Evolutionary conservation across 2,888 invertebrate species (phyloP).

Genomic region (Corythucha ciliata): DNA sequence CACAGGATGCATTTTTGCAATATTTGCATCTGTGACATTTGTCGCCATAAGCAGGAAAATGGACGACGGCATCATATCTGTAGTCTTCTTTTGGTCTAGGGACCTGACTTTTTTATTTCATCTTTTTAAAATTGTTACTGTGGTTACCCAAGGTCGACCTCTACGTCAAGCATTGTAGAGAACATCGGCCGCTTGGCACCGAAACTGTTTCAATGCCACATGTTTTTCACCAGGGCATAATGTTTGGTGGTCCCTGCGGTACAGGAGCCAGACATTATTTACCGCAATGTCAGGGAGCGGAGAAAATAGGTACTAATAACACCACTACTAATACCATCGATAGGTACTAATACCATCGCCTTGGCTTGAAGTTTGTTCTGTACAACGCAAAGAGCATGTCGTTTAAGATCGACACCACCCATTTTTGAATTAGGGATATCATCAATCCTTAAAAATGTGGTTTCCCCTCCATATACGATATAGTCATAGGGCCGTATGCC

Average conservation of each 20-base stretch:
- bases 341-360: not conserved
- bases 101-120: not conserved
- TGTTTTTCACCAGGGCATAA: constrained; percentile 11
- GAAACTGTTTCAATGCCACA: constrained; percentile 11
- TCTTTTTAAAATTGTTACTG: not conserved
- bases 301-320: no score
- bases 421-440: constrained; percentile 22
- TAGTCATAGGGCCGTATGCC: no score
- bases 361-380: constrained; percentile 3
- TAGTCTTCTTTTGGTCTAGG: constrained; percentile 15
- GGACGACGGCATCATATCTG: constrained; percentile 17
- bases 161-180: constrained; percentile 4
- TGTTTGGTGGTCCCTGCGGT: constrained; percentile 19
- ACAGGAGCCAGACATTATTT: constrained; percentile 16
- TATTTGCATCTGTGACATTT: constrained; percentile 11
- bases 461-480: constrained; percentile 36
- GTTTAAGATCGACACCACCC: constrained; percentile 24
- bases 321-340: no score
- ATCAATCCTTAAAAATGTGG: constrained; percentile 34
- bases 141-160: not conserved
- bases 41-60: constrained; percentile 14
- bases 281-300: not conserved
- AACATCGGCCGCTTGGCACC: constrained; percentile 8
- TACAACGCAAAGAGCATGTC: constrained; percentile 25
- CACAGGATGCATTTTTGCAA: constrained; percentile 13